Evolutionary conservation across 2,888 invertebrate genomes (phyloP).

Genomic region (Theristus sp.): DNA sequence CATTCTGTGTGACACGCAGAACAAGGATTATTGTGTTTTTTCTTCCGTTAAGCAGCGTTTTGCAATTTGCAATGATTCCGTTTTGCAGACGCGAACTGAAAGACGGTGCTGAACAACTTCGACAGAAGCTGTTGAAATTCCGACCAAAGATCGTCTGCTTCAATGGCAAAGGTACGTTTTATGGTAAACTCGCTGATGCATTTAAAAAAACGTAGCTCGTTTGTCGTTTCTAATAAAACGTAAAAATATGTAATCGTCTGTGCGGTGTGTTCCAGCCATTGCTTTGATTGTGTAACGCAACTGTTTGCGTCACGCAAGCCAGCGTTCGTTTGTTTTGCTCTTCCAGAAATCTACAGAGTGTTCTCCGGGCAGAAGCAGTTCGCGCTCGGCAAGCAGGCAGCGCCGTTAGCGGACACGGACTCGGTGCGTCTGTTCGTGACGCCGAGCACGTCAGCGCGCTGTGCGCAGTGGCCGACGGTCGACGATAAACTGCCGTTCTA

Average conservation of each 20-base stretch:
- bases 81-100: conserved; percentile 32
- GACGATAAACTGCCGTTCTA: conserved; percentile 96
- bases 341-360: conserved; percentile 63
- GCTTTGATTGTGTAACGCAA: too few relatives aligned
- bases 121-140: conserved; percentile 73
- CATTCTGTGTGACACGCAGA: too few relatives aligned
- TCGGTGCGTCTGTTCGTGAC: conserved; percentile 87
- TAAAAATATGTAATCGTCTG: too few relatives aligned
- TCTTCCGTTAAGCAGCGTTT: too few relatives aligned
- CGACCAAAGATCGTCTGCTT: conserved; percentile 90
- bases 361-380: conserved; percentile 94
- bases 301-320: neutral
- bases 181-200: neutral
- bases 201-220: neutral
- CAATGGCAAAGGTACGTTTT: conserved; percentile 63
- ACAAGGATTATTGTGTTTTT: too few relatives aligned
- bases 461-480: conserved; percentile 87
- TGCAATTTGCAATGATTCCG: neutral
- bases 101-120: conserved; percentile 54
- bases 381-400: conserved; percentile 83
- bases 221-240: too few relatives aligned
- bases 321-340: too few relatives aligned
- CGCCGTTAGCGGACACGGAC: conserved; percentile 47
- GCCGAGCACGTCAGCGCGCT: conserved; percentile 91
- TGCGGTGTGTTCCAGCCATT: too few relatives aligned